Percentiles rank a stretch among this genome's conserved stretches.
Conservation (phyloP, 2,888 invertebrate species). For the Dryobota labecula region DNA sequence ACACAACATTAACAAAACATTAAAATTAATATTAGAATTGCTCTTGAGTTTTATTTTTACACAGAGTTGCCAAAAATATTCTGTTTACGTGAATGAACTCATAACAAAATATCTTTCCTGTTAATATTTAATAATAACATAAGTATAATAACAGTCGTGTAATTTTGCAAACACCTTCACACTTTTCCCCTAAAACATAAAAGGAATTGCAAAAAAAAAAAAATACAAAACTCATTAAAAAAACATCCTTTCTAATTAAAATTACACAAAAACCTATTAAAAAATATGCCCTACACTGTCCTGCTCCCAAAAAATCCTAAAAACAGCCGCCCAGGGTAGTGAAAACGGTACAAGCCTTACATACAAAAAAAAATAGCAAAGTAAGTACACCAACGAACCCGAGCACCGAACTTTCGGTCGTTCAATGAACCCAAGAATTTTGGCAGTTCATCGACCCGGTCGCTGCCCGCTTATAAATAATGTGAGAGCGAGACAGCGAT, state of each 20-base stretch:
- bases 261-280: background rate
- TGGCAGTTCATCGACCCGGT: slow-evolving; percentile 82
- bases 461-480: slow-evolving; percentile 77
- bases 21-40: slow-evolving; percentile 9
- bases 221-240: background rate
- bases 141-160: background rate
- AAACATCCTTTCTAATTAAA: background rate
- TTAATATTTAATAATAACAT: background rate
- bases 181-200: background rate
- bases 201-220: background rate
- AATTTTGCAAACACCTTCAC: background rate
- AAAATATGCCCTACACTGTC: background rate
- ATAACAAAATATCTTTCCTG: background rate
- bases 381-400: slow-evolving; percentile 24
- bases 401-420: slow-evolving; percentile 74
- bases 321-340: slow-evolving; percentile 19
- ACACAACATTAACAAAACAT: slow-evolving; percentile 3
- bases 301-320: background rate
- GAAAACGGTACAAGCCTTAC: slow-evolving; percentile 39
- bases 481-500: slow-evolving; percentile 68
- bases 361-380: slow-evolving; percentile 60
- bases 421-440: slow-evolving; percentile 84
- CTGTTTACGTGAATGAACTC: slow-evolving; percentile 16
- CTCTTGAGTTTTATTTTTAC: slow-evolving; percentile 9
- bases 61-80: slow-evolving; percentile 19